Evolutionary conservation across 2,888 invertebrate genomes (phyloP).

Genomic region (Tortrix viridana): DNA sequence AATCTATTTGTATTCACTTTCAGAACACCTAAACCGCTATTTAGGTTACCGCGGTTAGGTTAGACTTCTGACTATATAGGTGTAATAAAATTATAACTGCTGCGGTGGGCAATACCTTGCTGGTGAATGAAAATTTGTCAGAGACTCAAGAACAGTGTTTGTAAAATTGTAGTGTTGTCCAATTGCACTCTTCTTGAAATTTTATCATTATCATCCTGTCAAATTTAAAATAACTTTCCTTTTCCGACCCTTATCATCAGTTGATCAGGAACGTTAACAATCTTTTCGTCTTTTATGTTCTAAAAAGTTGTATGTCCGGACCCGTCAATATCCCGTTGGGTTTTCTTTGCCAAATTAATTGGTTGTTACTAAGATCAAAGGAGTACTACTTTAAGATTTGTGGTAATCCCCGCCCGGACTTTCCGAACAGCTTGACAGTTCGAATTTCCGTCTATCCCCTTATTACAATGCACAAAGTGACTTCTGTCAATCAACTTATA

Average conservation of each 20-base stretch:
- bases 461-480: constrained; percentile 64
- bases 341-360: constrained; percentile 75
- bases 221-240: constrained; percentile 28
- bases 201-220: constrained; percentile 6
- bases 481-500: constrained; percentile 70
- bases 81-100: no score
- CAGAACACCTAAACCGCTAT: no score
- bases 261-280: constrained; percentile 42
- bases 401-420: constrained; percentile 66
- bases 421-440: constrained; percentile 72
- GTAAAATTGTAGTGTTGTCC: no score
- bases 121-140: no score
- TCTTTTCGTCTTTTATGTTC: constrained; percentile 44
- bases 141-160: no score
- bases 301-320: constrained; percentile 32
- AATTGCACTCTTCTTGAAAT: no score
- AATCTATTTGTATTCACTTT: no score
- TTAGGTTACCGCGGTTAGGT: no score
- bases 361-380: constrained; percentile 79
- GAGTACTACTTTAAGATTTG: constrained; percentile 63
- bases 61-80: no score
- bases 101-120: no score
- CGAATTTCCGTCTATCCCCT: constrained; percentile 67
- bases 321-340: constrained; percentile 70
- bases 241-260: constrained; percentile 9